These are phyloP conservation scores for Trilocha varians DNA, from an alignment of 2,888 invertebrate species.

Conservation along the genomic window DNA sequence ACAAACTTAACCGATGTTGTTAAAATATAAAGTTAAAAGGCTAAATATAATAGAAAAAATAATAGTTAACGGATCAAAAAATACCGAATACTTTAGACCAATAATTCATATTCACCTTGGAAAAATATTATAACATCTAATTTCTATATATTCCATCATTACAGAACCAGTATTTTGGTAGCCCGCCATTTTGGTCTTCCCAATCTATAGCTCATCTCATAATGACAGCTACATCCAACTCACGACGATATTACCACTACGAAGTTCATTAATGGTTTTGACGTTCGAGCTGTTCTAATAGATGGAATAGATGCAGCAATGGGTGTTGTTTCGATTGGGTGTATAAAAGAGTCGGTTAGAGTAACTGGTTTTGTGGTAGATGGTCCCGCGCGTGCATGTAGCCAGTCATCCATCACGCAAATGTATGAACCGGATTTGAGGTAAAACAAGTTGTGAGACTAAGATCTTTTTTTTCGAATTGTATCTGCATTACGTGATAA, in stretches of 20 bases:
- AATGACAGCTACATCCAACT: slow-evolving; percentile 29
- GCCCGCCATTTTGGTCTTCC: slow-evolving; percentile 63
- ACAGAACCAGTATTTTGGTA: slow-evolving; percentile 61
- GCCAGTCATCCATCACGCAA: slow-evolving; percentile 65
- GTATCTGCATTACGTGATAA: slow-evolving; percentile 40
- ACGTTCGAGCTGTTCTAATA: not conserved
- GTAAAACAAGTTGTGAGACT: slow-evolving; percentile 40
- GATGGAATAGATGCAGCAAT: slow-evolving; percentile 19
- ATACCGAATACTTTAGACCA: not conserved
- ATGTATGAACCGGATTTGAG: slow-evolving; percentile 58
- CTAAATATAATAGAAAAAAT: too few species aligned
- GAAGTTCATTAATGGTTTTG: slow-evolving; percentile 19
- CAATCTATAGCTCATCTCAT: slow-evolving; percentile 50
- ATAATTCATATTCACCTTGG: not conserved
- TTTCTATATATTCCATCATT: slow-evolving; percentile 41
- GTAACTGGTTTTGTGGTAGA: slow-evolving; percentile 21
- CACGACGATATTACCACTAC: not conserved
- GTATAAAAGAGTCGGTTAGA: slow-evolving; percentile 14
- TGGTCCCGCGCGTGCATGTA: slow-evolving; percentile 43
- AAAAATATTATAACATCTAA: slow-evolving; percentile 5
- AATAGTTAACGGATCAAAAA: too few species aligned
- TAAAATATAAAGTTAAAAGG: too few species aligned
- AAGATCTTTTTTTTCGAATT: slow-evolving; percentile 37
- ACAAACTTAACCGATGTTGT: too few species aligned
- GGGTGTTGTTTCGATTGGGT: slow-evolving; percentile 14